phyloP scores from a whole-genome alignment of 1,140 invertebrate genomes.

The Drosophila repleta region DNA sequence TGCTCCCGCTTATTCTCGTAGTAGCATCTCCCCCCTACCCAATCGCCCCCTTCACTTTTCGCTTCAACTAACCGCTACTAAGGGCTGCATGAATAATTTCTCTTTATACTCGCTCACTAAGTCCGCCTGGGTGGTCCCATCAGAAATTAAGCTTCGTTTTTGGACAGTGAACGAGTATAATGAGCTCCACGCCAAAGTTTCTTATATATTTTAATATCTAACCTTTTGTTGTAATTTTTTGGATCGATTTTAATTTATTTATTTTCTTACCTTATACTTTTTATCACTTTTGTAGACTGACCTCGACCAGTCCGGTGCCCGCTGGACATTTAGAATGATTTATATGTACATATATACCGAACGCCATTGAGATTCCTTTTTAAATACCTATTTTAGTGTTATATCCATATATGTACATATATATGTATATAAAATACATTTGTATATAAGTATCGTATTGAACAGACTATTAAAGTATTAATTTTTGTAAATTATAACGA shows the following conservation, averaged over 20 bases:
- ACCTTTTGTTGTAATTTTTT: slow-evolving; percentile 23
- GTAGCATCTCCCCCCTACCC: slow-evolving; percentile 11
- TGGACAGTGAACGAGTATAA: no score
- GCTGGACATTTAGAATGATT: slow-evolving; percentile 75
- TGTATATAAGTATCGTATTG: slow-evolving; percentile 52
- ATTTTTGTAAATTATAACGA: slow-evolving; percentile 40
- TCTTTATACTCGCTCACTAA: background rate
- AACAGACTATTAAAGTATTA: slow-evolving; percentile 68
- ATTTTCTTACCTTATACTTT: slow-evolving; percentile 30
- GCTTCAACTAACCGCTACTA: slow-evolving; percentile 28
- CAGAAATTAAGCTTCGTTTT: no score
- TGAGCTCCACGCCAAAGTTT: background rate
- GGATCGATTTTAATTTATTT: slow-evolving; percentile 32
- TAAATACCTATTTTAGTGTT: background rate
- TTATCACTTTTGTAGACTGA: slow-evolving; percentile 68
- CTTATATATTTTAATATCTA: slow-evolving; percentile 9
- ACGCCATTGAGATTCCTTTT: slow-evolving; percentile 53
- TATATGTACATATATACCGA: slow-evolving; percentile 28
- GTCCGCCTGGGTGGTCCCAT: no score
- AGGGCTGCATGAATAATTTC: slow-evolving; percentile 29
- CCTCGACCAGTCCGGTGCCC: slow-evolving; percentile 77
- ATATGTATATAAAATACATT: slow-evolving; percentile 24
- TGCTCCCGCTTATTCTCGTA: slow-evolving; percentile 22
- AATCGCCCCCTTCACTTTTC: slow-evolving; percentile 4
- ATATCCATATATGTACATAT: slow-evolving; percentile 18